Evolutionary conservation across 2,888 invertebrate species (phyloP), one percentile per base, ranked within the genome.

Genomic region (Acronicta psi): DNA sequence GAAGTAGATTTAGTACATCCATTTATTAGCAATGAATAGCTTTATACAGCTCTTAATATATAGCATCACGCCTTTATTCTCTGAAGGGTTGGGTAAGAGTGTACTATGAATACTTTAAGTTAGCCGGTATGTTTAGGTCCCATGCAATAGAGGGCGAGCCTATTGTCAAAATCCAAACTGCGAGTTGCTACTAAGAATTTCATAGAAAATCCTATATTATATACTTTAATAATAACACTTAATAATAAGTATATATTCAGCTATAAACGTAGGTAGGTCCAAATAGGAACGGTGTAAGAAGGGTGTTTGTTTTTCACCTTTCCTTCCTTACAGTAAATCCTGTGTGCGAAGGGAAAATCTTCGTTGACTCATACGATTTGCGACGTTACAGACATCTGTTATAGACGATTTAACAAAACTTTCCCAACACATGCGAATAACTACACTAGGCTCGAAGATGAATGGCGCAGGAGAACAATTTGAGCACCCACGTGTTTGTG

Each of bases 291-390:
- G 17, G 40, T 45, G 14, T 41, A 16, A 17, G 34, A 31, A 23
- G 11, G 23, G 23, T 9, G 25, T 29, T 23, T 29, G 29, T 29
- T 29, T 29, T 29, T n/a, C 34, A 34, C 17, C 17, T 41, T 34
- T 34, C 13, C 14, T 40, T 54, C 31, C 47, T 45, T 51, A 23
- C 54, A 36, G 51, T 55, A 60, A 69, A 65, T 55, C 52, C 17
- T 34, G 42, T 20, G n/a, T n/a, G n/a, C n/a, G n/a, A n/a, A n/a
- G n/a, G n/a, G n/a, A n/a, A n/a, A 34, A 64, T 18, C 46, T 59
- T 50, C 38, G 57, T 59, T 65, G 60, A 52, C 56, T 65, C 45
- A 59, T 17, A 55, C 34, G 65, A 60, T 61, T 69, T 47, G 36
- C 14, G 47, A 25, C 47, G 18, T 52, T 23, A 55, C 31, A 41